Conservation (phyloP, 2,797 vertebrate genomes). For the Enteromius fasciolatus region DNA sequence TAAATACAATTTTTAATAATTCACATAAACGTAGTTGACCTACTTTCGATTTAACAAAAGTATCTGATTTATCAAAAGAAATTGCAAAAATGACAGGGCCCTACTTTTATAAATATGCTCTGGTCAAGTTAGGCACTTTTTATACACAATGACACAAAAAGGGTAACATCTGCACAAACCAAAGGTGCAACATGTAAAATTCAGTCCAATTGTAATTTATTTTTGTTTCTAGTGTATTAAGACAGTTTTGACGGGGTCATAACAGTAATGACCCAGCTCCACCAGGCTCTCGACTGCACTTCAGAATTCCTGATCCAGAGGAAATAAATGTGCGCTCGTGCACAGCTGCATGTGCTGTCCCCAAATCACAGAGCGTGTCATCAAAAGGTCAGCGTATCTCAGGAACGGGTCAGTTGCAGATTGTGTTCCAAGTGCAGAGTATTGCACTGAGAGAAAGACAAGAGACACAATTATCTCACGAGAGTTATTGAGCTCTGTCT, state of each 20-base stretch:
- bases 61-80: background rate
- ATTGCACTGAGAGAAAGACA: background rate
- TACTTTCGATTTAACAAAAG: background rate
- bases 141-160: background rate
- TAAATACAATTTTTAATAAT: too few species aligned
- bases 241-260: background rate
- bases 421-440: background rate
- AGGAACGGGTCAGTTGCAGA: slow-evolving; percentile 21
- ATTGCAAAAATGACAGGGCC: background rate
- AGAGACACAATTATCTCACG: slow-evolving; percentile 20
- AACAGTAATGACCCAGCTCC: background rate
- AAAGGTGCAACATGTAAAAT: background rate
- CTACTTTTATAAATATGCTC: background rate
- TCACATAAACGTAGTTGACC: background rate
- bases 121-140: background rate
- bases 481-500: slow-evolving; percentile 31
- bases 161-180: background rate
- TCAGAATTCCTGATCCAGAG: slow-evolving; percentile 22
- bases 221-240: background rate
- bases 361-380: slow-evolving; percentile 31
- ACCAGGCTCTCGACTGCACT: background rate
- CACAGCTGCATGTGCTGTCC: slow-evolving; percentile 11
- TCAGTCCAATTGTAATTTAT: background rate
- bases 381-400: slow-evolving; percentile 32
- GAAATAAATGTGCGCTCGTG: slow-evolving; percentile 5